Conservation (phyloP, 2,888 invertebrate species). For the Orthosia cruda region DNA sequence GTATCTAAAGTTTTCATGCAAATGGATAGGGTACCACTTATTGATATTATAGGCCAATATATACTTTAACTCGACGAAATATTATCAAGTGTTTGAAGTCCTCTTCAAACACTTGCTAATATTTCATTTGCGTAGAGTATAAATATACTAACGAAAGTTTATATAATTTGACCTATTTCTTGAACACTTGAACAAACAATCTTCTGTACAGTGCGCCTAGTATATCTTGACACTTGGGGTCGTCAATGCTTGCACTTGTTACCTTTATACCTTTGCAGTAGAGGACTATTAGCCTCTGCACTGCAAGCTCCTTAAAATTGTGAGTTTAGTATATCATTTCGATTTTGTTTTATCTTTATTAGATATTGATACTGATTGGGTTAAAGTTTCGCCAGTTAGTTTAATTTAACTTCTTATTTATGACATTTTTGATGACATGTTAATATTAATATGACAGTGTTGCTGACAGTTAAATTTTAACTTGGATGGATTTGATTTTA, state of each 20-base stretch:
- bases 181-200: slow-evolving; percentile 34
- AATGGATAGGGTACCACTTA: background rate
- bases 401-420: no score
- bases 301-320: background rate
- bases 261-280: background rate
- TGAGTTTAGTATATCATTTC: background rate
- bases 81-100: slow-evolving; percentile 12
- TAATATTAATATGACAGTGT: no score
- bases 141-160: slow-evolving; percentile 38
- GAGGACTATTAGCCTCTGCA: background rate
- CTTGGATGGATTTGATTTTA: no score
- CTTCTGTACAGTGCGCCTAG: background rate
- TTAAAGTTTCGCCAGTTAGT: background rate
- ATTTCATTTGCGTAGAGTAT: no score
- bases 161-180: slow-evolving; percentile 42
- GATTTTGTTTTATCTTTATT: background rate
- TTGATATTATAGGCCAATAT: slow-evolving; percentile 4
- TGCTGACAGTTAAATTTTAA: no score
- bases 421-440: no score
- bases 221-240: background rate
- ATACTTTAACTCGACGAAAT: slow-evolving; percentile 1
- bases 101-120: no score
- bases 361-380: no score
- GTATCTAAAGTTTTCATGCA: no score
- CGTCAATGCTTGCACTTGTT: background rate